A percentile compares a stretch with the other conserved stretches of the same genome.
These are phyloP conservation scores for Drosophila persimilis DNA, from an alignment of 1,140 invertebrate genomes.

Conservation along the genomic window DNA sequence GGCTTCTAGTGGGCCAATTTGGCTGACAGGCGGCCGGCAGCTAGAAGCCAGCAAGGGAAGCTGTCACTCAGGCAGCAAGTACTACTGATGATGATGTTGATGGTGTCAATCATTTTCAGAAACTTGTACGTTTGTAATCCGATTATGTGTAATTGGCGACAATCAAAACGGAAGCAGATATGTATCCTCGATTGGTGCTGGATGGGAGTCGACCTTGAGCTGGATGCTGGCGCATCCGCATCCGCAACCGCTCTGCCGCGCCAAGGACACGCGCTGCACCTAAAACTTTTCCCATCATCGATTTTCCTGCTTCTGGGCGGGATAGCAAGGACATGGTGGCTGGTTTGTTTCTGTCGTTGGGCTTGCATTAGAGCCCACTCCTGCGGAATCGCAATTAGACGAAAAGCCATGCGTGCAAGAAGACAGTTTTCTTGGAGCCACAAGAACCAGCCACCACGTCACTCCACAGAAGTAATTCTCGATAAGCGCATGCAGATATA, in stretches of 20 bases:
- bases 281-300: constrained; percentile 14
- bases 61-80: constrained; percentile 43
- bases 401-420: constrained; percentile 28
- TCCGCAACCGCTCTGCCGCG: background rate
- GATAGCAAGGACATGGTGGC: constrained; percentile 18
- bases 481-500: background rate
- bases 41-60: constrained; percentile 23
- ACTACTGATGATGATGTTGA: background rate
- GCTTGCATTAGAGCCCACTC: constrained; percentile 24
- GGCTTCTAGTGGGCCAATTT: constrained; percentile 47
- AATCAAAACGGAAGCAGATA: constrained; percentile 2
- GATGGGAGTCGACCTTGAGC: constrained; percentile 11
- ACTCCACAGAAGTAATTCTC: no score
- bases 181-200: background rate
- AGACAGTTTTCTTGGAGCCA: constrained; percentile 6
- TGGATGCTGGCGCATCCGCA: constrained; percentile 6
- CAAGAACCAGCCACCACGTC: no score
- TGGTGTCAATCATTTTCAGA: background rate
- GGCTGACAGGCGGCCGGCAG: constrained; percentile 25
- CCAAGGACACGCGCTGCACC: constrained; percentile 33
- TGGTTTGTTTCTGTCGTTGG: constrained; percentile 9
- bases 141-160: constrained; percentile 6
- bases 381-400: background rate
- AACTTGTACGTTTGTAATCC: background rate
- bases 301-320: constrained; percentile 14